Evolutionary conservation across 2,113 vertebrate species (phyloP).

Genomic region (Gasterosteus aculeatus): DNA sequence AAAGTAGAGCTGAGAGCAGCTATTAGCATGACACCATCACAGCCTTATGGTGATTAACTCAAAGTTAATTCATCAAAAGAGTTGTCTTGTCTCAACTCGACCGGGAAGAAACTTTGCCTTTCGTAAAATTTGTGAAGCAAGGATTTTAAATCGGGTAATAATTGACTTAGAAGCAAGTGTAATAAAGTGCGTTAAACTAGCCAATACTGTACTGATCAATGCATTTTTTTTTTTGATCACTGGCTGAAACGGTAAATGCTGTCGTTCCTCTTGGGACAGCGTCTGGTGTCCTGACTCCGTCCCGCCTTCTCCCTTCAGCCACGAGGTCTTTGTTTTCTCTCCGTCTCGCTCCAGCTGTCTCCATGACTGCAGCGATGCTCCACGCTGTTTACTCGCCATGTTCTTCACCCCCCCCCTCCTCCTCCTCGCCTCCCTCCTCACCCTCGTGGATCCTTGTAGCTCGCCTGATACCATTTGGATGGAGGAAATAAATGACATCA

Average conservation of each 20-base stretch:
- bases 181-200: background rate
- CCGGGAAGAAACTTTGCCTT: background rate
- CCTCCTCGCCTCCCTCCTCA: background rate
- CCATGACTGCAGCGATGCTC: background rate
- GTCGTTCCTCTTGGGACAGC: background rate
- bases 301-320: background rate
- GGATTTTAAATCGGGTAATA: background rate
- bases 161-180: background rate
- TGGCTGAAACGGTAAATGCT: background rate
- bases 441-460: no score
- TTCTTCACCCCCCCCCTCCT: no score
- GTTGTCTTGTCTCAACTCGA: background rate
- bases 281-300: background rate
- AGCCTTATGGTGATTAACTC: no score
- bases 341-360: background rate
- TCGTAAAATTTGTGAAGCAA: no score
- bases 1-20: background rate
- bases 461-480: no score
- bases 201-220: background rate
- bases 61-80: no score
- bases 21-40: no score
- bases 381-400: background rate
- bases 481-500: no score
- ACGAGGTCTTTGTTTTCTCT: background rate
- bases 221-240: background rate